These are phyloP conservation scores for Peucedramus taeniatus DNA, from an alignment of 2,113 vertebrate genomes.

Conservation along the genomic window DNA sequence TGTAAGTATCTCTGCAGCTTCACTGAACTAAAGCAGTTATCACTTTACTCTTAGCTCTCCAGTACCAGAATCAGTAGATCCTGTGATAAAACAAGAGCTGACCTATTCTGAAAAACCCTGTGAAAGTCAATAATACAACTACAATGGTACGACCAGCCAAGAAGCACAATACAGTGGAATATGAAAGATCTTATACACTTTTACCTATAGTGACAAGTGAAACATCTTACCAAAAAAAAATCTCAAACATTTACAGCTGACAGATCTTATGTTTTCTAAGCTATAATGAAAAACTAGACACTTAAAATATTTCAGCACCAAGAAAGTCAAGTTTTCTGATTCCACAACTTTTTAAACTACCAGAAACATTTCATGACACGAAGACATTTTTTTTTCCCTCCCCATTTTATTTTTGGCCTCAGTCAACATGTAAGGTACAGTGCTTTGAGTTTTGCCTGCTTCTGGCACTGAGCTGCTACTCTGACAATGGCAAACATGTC, in stretches of 20 bases:
- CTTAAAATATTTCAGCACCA: background rate
- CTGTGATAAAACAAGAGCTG: background rate
- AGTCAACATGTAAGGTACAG: background rate
- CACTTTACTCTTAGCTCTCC: background rate
- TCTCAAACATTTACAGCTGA: background rate
- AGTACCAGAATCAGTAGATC: background rate
- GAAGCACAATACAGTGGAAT: background rate
- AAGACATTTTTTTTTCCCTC: background rate
- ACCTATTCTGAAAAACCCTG: background rate
- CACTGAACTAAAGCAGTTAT: background rate
- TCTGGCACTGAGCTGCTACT: background rate
- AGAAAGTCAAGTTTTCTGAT: background rate
- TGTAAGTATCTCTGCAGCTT: background rate
- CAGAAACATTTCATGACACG: background rate
- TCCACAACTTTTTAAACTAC: background rate
- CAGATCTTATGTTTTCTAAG: background rate
- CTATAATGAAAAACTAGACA: background rate
- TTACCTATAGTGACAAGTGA: background rate
- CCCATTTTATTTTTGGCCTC: background rate
- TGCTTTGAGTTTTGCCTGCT: background rate
- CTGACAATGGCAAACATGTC: accelerated
- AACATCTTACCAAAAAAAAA: background rate
- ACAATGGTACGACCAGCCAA: background rate
- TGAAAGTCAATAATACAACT: background rate
- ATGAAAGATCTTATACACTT: background rate